A percentile compares a stretch with the other conserved stretches of the same genome.
phyloP scores from a whole-genome alignment of 2,888 invertebrate genomes.

The Drosophila phalerata region DNA sequence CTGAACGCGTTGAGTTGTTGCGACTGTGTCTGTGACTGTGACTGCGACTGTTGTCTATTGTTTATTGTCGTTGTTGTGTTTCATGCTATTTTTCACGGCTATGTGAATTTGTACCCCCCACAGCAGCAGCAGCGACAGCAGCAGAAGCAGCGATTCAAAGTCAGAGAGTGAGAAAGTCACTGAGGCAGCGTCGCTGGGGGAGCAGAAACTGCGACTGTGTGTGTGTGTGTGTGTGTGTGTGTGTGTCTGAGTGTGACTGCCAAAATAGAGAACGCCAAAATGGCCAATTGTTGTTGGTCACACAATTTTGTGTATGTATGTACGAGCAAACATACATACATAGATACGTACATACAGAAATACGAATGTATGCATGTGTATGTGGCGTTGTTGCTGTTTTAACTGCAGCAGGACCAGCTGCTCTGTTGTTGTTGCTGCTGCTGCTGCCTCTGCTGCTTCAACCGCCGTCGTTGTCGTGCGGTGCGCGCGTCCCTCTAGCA shows the following conservation, averaged over 20 bases:
- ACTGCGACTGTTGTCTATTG: conserved; percentile 60
- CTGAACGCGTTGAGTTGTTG: conserved; percentile 49
- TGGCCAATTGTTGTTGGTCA: conserved; percentile 67
- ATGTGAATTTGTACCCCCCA: conserved; percentile 77
- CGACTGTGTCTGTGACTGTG: conserved; percentile 12
- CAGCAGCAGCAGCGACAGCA: conserved; percentile 59
- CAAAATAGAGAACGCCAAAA: conserved; percentile 71
- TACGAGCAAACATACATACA: conserved; percentile 14
- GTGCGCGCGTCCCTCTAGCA: conserved; percentile 53
- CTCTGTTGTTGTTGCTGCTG: conserved; percentile 44
- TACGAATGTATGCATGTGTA: conserved; percentile 28
- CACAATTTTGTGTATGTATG: conserved; percentile 61
- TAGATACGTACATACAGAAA: conserved; percentile 12
- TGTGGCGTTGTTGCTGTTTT: conserved; percentile 51
- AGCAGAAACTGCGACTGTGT: conserved; percentile 51
- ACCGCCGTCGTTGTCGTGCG: conserved; percentile 20
- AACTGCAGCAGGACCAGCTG: conserved; percentile 56
- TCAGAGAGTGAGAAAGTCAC: conserved; percentile 46
- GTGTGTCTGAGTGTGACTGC: conserved; percentile 47
- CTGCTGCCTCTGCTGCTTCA: conserved; percentile 29
- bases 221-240: conserved; percentile 13
- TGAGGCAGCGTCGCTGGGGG: conserved; percentile 55
- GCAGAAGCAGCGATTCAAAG: conserved; percentile 23
- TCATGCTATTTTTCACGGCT: conserved; percentile 66
- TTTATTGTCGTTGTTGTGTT: conserved; percentile 77